These are phyloP conservation scores for Bufotes viridis DNA, from an alignment of 2,797 vertebrate genomes.

Conservation along the genomic window DNA sequence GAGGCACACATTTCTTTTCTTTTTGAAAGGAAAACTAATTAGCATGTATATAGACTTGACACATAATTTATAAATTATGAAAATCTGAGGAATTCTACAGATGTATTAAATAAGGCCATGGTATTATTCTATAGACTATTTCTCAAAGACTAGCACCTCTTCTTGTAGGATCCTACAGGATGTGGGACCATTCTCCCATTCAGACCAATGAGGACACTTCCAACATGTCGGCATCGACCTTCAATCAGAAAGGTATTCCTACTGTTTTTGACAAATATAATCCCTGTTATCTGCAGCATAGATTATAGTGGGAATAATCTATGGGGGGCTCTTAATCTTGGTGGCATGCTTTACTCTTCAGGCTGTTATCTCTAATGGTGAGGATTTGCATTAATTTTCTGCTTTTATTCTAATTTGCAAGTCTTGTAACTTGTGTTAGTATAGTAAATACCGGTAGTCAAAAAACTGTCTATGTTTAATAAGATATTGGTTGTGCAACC, in stretches of 20 bases:
- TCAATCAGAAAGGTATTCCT: slow-evolving; percentile 74
- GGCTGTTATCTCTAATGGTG: neutral
- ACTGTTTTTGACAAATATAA: neutral
- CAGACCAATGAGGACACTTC: slow-evolving; percentile 71
- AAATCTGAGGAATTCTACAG: neutral
- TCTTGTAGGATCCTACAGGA: slow-evolving; percentile 76
- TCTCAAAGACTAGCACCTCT: slow-evolving; percentile 55
- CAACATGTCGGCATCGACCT: slow-evolving; percentile 71
- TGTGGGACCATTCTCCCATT: slow-evolving; percentile 77
- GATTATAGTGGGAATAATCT: neutral
- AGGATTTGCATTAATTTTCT: neutral
- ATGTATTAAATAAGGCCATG: neutral
- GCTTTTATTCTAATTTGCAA: neutral
- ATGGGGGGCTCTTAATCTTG: neutral
- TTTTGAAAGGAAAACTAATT: no score
- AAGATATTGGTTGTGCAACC: no score
- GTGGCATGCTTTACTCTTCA: neutral
- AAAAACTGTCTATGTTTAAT: neutral
- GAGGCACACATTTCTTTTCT: no score
- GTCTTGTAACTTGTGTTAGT: neutral
- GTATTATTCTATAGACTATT: slow-evolving; percentile 9
- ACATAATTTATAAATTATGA: no score
- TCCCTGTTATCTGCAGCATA: neutral
- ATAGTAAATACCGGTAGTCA: neutral
- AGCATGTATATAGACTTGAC: neutral